Base-by-base conservation (phyloP, 2,113 vertebrate species). In the Tenrec ecaudatus region DNA sequence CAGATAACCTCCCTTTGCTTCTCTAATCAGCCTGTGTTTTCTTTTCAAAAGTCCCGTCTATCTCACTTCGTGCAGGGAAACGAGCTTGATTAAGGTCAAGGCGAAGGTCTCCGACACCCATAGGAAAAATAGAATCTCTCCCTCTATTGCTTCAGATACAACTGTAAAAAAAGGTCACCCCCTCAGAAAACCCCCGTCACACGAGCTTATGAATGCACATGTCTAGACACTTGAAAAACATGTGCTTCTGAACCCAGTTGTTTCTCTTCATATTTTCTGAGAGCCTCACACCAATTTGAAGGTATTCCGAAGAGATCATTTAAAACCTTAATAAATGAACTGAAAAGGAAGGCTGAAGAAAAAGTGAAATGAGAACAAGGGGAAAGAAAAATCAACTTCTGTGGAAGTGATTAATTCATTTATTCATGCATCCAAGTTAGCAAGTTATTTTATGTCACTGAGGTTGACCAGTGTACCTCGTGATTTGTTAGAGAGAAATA, bases 61-160 rank as follows among this genome's bases (percentile, higher is more conserved):
- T 87, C 43, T 93, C 38, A 64, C 19, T 79, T 92, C 73, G 89
- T 93, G 88, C 79, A 88, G 64, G 90, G 94, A 93, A 31, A 38
- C 62, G 64, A 62, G 36, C 71, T 73, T 80, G 60, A 90, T 89
- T 75, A 73, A 20, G 53, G 40, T 90, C 89, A 82, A 87, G 75
- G 31, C 82, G 53, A 95, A 77, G 78, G 82, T 66, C 92, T 69
- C 60, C 80, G 64, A 29, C 16, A 86, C 27, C n/a, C 62, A 36
- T 58, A 73, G 81, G 73, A 10, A 91, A 90, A 92, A 66, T 75
- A 62, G 23, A 47, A 23, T 76, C 36, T 89, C 29, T 85, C 38
- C 43, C 62, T 62, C 2, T 71, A 29, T 85, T 89, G 69, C 33
- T n/a, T 88, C 66, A 82, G 64, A 78, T 6, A 38, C 73, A 75